Evolutionary conservation across 2,888 invertebrate genomes (phyloP).

Genomic region (Drosophila yooni): DNA sequence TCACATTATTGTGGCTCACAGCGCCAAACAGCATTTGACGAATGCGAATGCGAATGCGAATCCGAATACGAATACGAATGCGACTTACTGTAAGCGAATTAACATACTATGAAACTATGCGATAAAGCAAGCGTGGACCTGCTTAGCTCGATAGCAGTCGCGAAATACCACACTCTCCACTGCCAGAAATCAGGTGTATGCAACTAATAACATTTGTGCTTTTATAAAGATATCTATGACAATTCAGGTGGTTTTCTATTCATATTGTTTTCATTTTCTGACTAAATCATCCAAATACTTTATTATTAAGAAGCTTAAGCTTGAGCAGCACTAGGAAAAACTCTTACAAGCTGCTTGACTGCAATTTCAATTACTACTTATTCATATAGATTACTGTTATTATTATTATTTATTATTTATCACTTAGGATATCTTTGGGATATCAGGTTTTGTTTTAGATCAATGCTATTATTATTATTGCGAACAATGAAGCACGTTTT

Average conservation of each 20-base stretch:
- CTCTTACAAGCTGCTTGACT: not conserved
- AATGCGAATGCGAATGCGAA: conserved; percentile 27
- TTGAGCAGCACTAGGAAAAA: not conserved
- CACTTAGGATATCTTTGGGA: too few species aligned
- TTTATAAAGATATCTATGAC: not conserved
- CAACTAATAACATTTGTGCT: not conserved
- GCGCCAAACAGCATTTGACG: conserved; percentile 58
- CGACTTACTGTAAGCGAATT: conserved; percentile 58
- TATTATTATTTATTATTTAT: too few species aligned
- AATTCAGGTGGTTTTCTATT: not conserved
- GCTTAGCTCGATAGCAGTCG: conserved; percentile 45
- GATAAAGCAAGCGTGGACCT: conserved; percentile 72
- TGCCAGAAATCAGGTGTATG: conserved; percentile 11
- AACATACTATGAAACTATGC: conserved; percentile 68
- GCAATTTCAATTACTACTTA: not conserved
- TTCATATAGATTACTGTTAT: not conserved
- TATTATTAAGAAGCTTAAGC: not conserved
- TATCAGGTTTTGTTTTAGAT: not conserved
- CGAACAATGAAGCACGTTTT: conserved; percentile 9
- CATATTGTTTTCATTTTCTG: not conserved
- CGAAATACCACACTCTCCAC: conserved; percentile 38
- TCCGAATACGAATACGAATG: not conserved
- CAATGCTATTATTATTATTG: not conserved
- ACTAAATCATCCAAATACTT: not conserved
- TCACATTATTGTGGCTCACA: conserved; percentile 40